Evolutionary conservation across 2,888 invertebrate species (phyloP).

Genomic region (Mimachlamys varia): DNA sequence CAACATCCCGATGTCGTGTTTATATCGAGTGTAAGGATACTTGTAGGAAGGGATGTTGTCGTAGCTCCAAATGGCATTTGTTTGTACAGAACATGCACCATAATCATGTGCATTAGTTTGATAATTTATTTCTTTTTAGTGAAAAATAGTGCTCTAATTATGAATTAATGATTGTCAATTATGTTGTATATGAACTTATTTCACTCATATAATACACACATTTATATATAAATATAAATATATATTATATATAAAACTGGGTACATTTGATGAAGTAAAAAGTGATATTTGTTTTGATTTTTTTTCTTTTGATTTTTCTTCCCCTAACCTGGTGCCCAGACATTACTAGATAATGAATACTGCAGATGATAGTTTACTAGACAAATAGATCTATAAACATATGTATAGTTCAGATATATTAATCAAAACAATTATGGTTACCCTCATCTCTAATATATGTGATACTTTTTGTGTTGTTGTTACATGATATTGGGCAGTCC

Average conservation of each 20-base stretch:
- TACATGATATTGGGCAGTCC: background rate
- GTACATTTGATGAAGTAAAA: constrained; percentile 29
- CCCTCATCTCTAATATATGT: constrained; percentile 18
- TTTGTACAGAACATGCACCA: constrained; percentile 7
- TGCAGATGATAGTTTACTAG: constrained; percentile 3
- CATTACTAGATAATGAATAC: background rate
- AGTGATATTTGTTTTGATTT: constrained; percentile 36
- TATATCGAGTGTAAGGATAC: background rate
- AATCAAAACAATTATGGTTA: background rate
- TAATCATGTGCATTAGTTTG: constrained; percentile 30
- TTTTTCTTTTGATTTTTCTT: background rate
- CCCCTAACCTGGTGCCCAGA: constrained; percentile 30
- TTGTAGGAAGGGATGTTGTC: constrained; percentile 31
- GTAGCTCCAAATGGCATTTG: constrained; percentile 29
- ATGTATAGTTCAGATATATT: constrained; percentile 32
- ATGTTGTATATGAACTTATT: constrained; percentile 29
- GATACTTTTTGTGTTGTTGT: constrained; percentile 30
- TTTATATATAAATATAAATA: constrained; percentile 4
- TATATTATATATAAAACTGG: constrained; percentile 29
- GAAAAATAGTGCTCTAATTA: constrained; percentile 36
- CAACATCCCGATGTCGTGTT: background rate
- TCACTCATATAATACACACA: constrained; percentile 28
- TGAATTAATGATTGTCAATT: background rate
- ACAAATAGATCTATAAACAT: constrained; percentile 20
- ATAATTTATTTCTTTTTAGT: constrained; percentile 36